Percentiles rank a stretch among this genome's conserved stretches.
Conservation (phyloP, 2,888 invertebrate genomes). For the Pyrgus malvae region DNA sequence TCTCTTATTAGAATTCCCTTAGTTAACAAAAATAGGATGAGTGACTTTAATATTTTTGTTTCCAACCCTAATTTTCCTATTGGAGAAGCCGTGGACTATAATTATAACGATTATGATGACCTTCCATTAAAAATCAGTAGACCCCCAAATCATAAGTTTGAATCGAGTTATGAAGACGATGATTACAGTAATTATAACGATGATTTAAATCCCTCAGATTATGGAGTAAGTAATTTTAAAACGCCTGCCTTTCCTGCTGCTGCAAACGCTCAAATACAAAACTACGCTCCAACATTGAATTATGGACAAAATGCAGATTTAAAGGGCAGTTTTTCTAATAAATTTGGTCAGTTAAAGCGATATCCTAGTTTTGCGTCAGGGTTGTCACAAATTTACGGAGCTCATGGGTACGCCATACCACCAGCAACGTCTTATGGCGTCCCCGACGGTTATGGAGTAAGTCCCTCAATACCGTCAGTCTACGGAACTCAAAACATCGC, state of each 20-base stretch:
- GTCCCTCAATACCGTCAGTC: background rate
- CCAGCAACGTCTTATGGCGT: constrained; percentile 43
- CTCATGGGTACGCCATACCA: constrained; percentile 25
- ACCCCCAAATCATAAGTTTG: constrained; percentile 40
- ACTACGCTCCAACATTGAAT: constrained; percentile 41
- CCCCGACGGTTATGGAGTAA: constrained; percentile 28
- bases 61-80: constrained; percentile 47
- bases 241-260: background rate
- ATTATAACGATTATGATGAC: constrained; percentile 41
- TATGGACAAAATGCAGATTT: constrained; percentile 41
- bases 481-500: constrained; percentile 31
- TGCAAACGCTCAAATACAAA: constrained; percentile 15
- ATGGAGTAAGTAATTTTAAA: constrained; percentile 43
- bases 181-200: constrained; percentile 47
- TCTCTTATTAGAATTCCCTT: constrained; percentile 44
- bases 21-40: constrained; percentile 35
- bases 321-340: constrained; percentile 42
- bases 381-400: constrained; percentile 29
- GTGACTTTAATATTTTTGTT: constrained; percentile 44
- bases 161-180: constrained; percentile 44
- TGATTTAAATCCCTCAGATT: constrained; percentile 38
- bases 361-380: constrained; percentile 31
- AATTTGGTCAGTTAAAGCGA: constrained; percentile 40
- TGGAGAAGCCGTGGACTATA: constrained; percentile 47
- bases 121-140: constrained; percentile 31